Percentiles rank a stretch among this genome's conserved stretches.
Conservation (phyloP, 2,113 vertebrate genomes). For the Notiomystis cincta region DNA sequence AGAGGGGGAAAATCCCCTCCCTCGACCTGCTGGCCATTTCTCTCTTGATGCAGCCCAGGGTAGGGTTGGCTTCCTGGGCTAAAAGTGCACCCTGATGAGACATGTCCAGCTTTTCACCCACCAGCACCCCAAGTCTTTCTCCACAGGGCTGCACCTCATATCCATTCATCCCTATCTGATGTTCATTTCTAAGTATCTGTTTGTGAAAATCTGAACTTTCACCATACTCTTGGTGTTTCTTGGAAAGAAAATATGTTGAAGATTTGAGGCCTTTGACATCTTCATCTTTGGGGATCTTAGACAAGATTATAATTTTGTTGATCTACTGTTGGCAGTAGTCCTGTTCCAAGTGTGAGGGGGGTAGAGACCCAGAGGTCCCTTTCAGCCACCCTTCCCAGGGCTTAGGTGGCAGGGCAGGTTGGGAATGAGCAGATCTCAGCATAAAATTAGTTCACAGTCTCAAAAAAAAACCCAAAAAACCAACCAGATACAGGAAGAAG, state of each 20-base stretch:
- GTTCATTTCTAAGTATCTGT: neutral
- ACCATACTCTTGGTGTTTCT: neutral
- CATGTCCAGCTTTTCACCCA: neutral
- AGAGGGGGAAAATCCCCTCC: neutral
- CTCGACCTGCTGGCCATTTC: neutral
- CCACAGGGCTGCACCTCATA: neutral
- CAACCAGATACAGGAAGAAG: neutral
- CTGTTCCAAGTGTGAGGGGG: neutral
- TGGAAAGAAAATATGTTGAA: neutral
- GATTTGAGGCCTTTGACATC: neutral
- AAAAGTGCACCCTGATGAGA: neutral
- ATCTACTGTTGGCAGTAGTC: neutral
- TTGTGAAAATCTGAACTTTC: neutral
- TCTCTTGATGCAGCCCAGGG: neutral
- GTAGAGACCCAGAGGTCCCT: neutral
- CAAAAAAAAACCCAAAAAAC: neutral
- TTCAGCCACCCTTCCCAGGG: neutral
- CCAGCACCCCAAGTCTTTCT: neutral
- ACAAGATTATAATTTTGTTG: neutral
- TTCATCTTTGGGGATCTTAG: neutral
- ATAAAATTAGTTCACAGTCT: neutral
- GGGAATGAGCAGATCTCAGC: neutral
- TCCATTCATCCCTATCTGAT: neutral
- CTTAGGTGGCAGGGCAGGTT: neutral
- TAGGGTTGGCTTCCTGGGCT: neutral